Conservation (phyloP, 2,113 vertebrate genomes). For the Columba livia region DNA sequence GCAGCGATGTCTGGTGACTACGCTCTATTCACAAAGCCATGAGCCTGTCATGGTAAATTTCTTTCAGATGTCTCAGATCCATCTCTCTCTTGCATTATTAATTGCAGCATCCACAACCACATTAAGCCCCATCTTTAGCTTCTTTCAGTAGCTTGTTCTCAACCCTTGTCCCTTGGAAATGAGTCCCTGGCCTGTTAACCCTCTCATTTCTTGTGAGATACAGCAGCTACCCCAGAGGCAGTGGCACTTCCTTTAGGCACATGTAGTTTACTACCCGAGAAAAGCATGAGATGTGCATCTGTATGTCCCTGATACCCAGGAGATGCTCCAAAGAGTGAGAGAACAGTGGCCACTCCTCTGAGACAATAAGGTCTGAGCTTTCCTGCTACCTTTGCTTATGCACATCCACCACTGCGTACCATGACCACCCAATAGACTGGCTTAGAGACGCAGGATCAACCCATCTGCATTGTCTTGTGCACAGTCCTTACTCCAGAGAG, state of each 20-base stretch:
- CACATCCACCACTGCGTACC: background rate
- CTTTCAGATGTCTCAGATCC: background rate
- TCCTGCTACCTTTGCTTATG: background rate
- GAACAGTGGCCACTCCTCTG: background rate
- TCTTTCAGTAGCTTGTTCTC: background rate
- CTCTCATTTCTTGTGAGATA: background rate
- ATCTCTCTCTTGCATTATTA: slow-evolving; percentile 47
- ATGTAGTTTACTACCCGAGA: background rate
- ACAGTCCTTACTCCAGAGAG: background rate
- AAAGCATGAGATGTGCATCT: background rate
- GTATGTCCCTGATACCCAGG: background rate
- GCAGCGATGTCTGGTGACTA: background rate
- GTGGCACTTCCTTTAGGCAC: background rate
- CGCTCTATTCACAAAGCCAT: background rate
- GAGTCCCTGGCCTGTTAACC: background rate
- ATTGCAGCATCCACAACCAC: background rate
- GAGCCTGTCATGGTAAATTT: background rate
- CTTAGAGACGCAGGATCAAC: background rate
- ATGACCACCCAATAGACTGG: background rate
- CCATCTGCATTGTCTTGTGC: background rate
- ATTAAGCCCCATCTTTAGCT: slow-evolving; percentile 14
- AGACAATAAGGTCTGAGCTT: background rate
- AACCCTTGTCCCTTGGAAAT: background rate
- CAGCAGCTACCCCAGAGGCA: background rate
- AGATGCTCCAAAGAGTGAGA: background rate